These are phyloP conservation scores for Diarsia mendica DNA, from an alignment of 2,888 invertebrate species.

Conservation along the genomic window DNA sequence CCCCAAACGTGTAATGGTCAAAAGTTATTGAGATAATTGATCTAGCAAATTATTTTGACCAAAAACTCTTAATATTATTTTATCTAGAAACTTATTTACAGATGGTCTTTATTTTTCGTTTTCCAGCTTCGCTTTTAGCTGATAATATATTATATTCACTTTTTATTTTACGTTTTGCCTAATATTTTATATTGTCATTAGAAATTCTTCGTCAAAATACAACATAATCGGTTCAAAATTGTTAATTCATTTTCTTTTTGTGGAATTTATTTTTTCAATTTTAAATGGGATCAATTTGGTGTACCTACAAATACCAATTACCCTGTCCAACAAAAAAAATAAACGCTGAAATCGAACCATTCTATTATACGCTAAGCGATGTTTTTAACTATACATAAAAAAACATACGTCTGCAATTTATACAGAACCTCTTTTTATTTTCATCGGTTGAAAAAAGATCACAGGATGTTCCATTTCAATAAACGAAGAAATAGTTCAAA, in stretches of 20 bases:
- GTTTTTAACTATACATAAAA: background rate
- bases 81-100: no score
- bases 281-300: background rate
- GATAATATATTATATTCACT: no score
- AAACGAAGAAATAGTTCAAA: conserved; percentile 25
- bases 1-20: no score
- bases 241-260: background rate
- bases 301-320: no score
- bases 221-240: background rate
- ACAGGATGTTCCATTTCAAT: conserved; percentile 28
- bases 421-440: background rate
- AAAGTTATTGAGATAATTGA: no score
- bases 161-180: background rate
- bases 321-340: background rate
- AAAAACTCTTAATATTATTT: no score
- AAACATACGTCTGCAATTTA: background rate
- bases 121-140: no score
- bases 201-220: background rate
- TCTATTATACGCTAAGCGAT: background rate
- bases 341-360: background rate
- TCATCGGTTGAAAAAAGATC: background rate
- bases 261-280: background rate
- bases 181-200: background rate
- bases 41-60: no score
- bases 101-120: no score